A percentile compares a stretch with the other conserved stretches of the same genome.
Conservation (phyloP, 2,888 invertebrate species). For the Dicyrtoma fusca region DNA sequence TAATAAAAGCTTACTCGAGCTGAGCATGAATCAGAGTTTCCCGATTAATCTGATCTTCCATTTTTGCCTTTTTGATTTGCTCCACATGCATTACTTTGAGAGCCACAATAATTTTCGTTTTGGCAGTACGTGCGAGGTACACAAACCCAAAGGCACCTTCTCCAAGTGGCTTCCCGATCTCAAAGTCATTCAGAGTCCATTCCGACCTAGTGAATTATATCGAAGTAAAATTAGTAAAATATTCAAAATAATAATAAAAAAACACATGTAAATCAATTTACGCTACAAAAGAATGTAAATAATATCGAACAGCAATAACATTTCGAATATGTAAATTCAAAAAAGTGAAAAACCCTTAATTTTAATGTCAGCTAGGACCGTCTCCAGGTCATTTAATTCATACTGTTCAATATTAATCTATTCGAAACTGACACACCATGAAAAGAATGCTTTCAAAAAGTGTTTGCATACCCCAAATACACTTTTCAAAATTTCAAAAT, state of each 20-base stretch:
- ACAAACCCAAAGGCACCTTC: slow-evolving; percentile 54
- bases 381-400: too few relatives aligned
- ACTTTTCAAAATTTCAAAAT: too few relatives aligned
- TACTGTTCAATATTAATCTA: too few relatives aligned
- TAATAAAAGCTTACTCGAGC: slow-evolving; percentile 22
- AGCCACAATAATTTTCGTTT: slow-evolving; percentile 79
- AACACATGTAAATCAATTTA: background rate
- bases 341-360: too few relatives aligned
- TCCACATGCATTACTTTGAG: slow-evolving; percentile 89
- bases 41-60: slow-evolving; percentile 90
- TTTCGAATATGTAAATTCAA: too few relatives aligned
- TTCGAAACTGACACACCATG: too few relatives aligned
- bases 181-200: slow-evolving; percentile 68
- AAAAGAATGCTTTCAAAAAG: too few relatives aligned
- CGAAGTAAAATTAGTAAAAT: slow-evolving; percentile 29
- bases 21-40: slow-evolving; percentile 95
- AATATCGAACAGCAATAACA: too few relatives aligned
- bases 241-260: background rate
- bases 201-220: slow-evolving; percentile 60
- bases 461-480: too few relatives aligned
- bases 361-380: too few relatives aligned
- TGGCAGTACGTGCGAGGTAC: slow-evolving; percentile 85
- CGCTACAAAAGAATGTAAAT: too few relatives aligned
- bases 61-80: slow-evolving; percentile 81
- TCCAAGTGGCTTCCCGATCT: slow-evolving; percentile 53